Evolutionary conservation across 2,888 invertebrate species (phyloP).

Genomic region (Willowsia nigromaculata): DNA sequence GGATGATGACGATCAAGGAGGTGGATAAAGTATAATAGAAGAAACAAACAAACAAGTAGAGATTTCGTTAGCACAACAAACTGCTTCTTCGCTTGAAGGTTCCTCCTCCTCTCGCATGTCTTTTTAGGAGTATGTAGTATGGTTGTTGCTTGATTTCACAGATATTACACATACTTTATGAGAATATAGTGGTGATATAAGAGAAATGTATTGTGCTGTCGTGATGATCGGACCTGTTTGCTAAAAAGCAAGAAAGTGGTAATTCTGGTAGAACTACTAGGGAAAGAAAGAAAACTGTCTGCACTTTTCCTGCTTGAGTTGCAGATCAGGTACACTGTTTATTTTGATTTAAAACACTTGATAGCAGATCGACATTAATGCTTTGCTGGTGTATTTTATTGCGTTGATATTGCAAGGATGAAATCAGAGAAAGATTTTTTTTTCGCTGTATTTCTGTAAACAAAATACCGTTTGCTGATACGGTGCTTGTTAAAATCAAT

Average conservation of each 20-base stretch:
- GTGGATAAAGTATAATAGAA: neutral
- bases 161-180: neutral
- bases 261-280: slow-evolving; percentile 2
- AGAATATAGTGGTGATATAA: slow-evolving; percentile 25
- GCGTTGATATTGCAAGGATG: neutral
- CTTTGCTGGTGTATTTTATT: slow-evolving; percentile 16
- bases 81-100: neutral
- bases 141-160: neutral
- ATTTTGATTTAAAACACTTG: slow-evolving; percentile 12
- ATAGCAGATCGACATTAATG: slow-evolving; percentile 10
- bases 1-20: neutral
- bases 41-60: slow-evolving; percentile 38
- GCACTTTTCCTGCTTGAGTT: neutral
- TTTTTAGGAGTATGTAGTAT: neutral
- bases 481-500: slow-evolving; percentile 18
- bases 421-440: neutral
- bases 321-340: neutral
- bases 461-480: slow-evolving; percentile 17
- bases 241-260: slow-evolving; percentile 22
- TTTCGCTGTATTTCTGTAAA: neutral
- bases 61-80: neutral
- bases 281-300: slow-evolving; percentile 29
- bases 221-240: slow-evolving; percentile 47
- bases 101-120: neutral
- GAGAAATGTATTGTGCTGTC: slow-evolving; percentile 28